A percentile compares a stretch with the other conserved stretches of the same genome.
These are phyloP conservation scores for Romanogobio albipinnatus DNA, from an alignment of 2,113 vertebrate species.

Conservation along the genomic window DNA sequence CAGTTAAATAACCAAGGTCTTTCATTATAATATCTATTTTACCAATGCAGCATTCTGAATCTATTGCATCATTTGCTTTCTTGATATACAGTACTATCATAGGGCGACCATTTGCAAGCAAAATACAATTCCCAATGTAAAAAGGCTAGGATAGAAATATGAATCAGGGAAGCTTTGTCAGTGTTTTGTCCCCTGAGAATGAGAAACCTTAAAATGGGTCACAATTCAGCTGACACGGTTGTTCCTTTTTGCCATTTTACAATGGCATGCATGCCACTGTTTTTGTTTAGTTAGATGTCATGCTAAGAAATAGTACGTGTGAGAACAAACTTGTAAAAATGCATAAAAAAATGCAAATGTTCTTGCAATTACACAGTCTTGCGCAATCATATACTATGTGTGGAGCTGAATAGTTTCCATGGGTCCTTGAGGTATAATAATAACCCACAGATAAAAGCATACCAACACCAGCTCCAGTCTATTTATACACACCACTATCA, in stretches of 20 bases:
- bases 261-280: conserved; percentile 58
- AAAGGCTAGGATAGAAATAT: not conserved
- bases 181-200: conserved; percentile 23
- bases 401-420: conserved; percentile 57
- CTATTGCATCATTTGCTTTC: not conserved
- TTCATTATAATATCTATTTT: not conserved
- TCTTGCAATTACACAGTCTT: not conserved
- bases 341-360: not conserved
- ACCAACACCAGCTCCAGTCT: conserved; percentile 60
- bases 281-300: conserved; percentile 64
- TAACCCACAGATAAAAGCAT: conserved; percentile 62
- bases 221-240: conserved; percentile 80
- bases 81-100: not conserved
- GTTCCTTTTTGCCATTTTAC: conserved; percentile 52
- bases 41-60: not conserved
- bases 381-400: conserved; percentile 36
- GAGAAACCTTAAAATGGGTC: conserved; percentile 37
- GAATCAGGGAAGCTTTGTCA: not conserved
- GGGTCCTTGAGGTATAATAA: conserved; percentile 43
- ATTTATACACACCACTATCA: conserved; percentile 56
- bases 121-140: not conserved
- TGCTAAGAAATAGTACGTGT: conserved; percentile 44
- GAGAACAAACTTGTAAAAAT: not conserved
- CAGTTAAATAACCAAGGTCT: not conserved
- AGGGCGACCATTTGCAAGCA: not conserved